Evolutionary conservation across 23 tunicate species (phyloP).

Genomic region (Aplidium turbinatum): DNA sequence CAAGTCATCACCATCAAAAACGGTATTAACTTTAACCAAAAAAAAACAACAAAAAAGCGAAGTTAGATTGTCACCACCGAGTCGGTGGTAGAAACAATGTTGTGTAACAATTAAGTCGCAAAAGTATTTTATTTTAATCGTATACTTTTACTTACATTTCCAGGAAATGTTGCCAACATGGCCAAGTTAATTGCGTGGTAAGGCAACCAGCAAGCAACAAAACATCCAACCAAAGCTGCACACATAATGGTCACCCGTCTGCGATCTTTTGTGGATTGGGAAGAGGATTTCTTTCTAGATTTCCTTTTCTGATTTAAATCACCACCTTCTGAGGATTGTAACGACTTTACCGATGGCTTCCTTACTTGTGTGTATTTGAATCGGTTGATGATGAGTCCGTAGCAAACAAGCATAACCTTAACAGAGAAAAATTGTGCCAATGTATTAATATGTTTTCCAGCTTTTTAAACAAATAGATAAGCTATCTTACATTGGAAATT

Average conservation of each 20-base stretch:
- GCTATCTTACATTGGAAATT: neutral
- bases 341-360: neutral
- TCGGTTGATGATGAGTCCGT: slow-evolving; percentile 57
- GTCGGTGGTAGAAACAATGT: no score
- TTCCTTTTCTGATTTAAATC: no score
- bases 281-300: slow-evolving; percentile 21
- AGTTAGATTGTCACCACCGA: no score
- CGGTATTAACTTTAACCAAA: no score
- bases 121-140: neutral
- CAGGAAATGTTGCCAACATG: slow-evolving; percentile 48
- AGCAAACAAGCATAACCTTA: slow-evolving; percentile 68
- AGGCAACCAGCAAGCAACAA: slow-evolving; percentile 72
- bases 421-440: neutral
- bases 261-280: slow-evolving; percentile 62
- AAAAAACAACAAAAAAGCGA: no score
- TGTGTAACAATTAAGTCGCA: no score
- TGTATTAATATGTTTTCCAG: no score
- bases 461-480: neutral
- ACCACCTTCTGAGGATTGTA: neutral
- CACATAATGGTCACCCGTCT: slow-evolving; percentile 84
- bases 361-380: slow-evolving; percentile 21
- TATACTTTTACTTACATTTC: neutral
- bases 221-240: slow-evolving; percentile 60
- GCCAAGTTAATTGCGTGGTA: slow-evolving; percentile 69
- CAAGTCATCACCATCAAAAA: no score